Conservation (phyloP, 1,140 invertebrate genomes). For the Cyrtorhinus lividipennis region DNA sequence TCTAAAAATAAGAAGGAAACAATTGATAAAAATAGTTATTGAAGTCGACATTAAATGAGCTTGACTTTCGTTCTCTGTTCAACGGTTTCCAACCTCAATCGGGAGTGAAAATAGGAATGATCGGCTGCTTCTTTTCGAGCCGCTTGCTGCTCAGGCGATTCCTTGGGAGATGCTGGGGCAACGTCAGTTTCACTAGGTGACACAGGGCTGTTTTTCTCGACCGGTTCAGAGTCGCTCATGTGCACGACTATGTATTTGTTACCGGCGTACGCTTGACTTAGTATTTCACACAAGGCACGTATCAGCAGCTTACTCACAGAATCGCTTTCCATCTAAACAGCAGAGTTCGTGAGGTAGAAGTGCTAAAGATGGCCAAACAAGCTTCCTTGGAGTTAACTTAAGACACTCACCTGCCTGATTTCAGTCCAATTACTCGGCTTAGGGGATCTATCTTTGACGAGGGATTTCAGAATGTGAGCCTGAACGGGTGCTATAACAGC, state of each 20-base stretch:
- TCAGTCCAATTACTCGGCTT: constrained; percentile 22
- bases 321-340: constrained; percentile 33
- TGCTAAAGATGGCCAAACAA: too few species aligned
- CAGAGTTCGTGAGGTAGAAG: too few species aligned
- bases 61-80: too few species aligned
- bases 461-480: constrained; percentile 68
- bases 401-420: constrained; percentile 26
- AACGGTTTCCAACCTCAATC: constrained; percentile 35
- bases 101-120: constrained; percentile 38
- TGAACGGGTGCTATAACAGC: constrained; percentile 85
- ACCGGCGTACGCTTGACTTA: constrained; percentile 32
- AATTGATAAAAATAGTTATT: too few species aligned
- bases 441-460: constrained; percentile 22
- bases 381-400: too few species aligned
- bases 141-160: not conserved
- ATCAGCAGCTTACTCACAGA: constrained; percentile 54
- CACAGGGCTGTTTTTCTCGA: constrained; percentile 20
- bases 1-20: constrained; percentile 32
- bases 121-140: constrained; percentile 21
- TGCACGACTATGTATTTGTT: constrained; percentile 42
- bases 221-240: constrained; percentile 29
- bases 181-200: constrained; percentile 24
- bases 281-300: constrained; percentile 54
- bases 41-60: too few species aligned
- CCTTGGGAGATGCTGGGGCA: not conserved